Evolutionary conservation across 2,888 invertebrate genomes (phyloP), one percentile per base, ranked within the genome.

Genomic region (Netelia melanura): DNA sequence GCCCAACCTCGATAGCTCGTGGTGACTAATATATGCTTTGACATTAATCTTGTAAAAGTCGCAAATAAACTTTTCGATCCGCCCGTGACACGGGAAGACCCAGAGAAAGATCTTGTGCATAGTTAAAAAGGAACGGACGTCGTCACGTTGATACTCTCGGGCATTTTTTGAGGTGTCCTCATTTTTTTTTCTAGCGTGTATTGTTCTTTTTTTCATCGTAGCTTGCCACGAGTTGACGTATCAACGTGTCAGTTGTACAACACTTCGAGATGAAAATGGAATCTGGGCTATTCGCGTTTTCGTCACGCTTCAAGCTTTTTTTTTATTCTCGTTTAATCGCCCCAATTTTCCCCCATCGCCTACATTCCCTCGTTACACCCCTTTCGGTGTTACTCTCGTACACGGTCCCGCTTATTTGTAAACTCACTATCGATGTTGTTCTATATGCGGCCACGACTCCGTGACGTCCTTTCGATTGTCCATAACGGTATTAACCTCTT

Each of bases 1-100:
- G 82, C 71, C 70, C 65, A 71, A 52, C 67, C 48, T 62, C 52
- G 23, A 71, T 52, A 64, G 54, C 64, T 48, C 58, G 30, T 62
- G 58, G 30, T 84, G 84, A 84, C 81, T 68, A 84, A 84, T 84
- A 78, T 78, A 84, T 67, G 52, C 38, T 48, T 64, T 56, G 38
- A 17, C 43, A 64, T 81, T 82, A 72, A 79, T 83, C 74, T 78
- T 17, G 14, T 11, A 30, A 67, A 23, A 11, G 23, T 64, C 30
- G 1, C 65, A 38, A 79, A 76, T 71, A 76, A 75, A 43, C 44
- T 76, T 79, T 68, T 56, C 54, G 54, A 54, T 38, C 17, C 25
- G 5, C n/a, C 14, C 38, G n/a, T 54, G 21, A 9, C 14, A 64
- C 58, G 68, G 3, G 38, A 3, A 3, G 58, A 44, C 21, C 23